Percentiles rank a stretch among this genome's conserved stretches.
Conservation (phyloP, 2,888 invertebrate genomes). For the Eurois occulta region DNA sequence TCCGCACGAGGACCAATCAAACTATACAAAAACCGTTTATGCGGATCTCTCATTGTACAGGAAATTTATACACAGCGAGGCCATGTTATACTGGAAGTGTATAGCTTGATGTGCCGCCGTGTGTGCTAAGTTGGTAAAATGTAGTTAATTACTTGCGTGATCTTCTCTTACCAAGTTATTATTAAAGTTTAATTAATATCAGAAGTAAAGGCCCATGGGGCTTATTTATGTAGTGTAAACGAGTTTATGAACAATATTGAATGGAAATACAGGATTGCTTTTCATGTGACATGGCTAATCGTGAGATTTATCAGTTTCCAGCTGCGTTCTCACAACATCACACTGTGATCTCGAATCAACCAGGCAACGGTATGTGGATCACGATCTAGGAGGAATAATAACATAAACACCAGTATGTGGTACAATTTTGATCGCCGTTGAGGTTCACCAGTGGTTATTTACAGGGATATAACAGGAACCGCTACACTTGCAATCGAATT, state of each 20-base stretch:
- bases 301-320: constrained; percentile 12
- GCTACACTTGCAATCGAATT: not conserved
- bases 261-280: not conserved
- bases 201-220: constrained; percentile 20
- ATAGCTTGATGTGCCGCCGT: too few species aligned
- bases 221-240: constrained; percentile 25
- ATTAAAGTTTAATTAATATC: constrained; percentile 33
- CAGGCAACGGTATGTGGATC: constrained; percentile 26
- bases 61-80: not conserved
- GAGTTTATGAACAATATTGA: not conserved
- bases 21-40: not conserved
- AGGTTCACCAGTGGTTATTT: constrained; percentile 1
- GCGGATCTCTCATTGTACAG: not conserved
- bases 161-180: constrained; percentile 9
- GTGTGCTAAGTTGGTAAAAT: not conserved
- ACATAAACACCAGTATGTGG: constrained; percentile 35
- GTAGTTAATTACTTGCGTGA: constrained; percentile 18
- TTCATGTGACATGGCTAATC: not conserved
- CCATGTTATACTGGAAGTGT: too few species aligned
- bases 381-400: constrained; percentile 39
- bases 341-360: constrained; percentile 11
- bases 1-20: not conserved
- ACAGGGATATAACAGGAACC: constrained; percentile 2
- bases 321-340: not conserved
- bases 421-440: constrained; percentile 24